Conservation (phyloP, 2,113 vertebrate genomes). For the Loxodonta africana region DNA sequence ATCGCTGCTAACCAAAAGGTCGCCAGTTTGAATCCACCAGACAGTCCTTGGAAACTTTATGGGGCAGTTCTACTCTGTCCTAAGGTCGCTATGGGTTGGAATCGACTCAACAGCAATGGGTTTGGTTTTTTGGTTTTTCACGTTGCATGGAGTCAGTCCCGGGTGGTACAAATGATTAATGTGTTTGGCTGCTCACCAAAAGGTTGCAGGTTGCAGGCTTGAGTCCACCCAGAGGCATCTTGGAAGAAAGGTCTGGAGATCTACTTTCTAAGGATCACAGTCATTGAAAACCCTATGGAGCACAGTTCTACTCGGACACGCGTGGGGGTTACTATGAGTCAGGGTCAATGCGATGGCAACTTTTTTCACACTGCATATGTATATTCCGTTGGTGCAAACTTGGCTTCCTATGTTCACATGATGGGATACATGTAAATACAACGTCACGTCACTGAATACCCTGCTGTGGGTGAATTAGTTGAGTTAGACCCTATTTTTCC, state of each 20-base stretch:
- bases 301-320: no score
- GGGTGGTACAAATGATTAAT: neutral
- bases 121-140: neutral
- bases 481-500: rapidly evolving
- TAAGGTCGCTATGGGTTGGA: no score
- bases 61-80: no score
- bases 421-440: neutral
- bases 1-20: no score
- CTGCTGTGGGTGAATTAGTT: rapidly evolving
- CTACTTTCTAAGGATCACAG: no score
- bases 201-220: neutral
- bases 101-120: no score
- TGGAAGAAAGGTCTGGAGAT: neutral
- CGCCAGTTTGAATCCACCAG: no score
- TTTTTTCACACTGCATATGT: no score
- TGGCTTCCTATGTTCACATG: neutral
- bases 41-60: no score
- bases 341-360: no score
- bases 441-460: neutral
- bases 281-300: no score
- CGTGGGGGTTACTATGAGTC: no score
- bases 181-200: neutral
- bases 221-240: neutral
- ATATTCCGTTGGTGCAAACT: neutral
- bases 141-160: neutral